These are phyloP conservation scores for Ostrea edulis DNA, from an alignment of 1,140 invertebrate genomes.

Conservation along the genomic window DNA sequence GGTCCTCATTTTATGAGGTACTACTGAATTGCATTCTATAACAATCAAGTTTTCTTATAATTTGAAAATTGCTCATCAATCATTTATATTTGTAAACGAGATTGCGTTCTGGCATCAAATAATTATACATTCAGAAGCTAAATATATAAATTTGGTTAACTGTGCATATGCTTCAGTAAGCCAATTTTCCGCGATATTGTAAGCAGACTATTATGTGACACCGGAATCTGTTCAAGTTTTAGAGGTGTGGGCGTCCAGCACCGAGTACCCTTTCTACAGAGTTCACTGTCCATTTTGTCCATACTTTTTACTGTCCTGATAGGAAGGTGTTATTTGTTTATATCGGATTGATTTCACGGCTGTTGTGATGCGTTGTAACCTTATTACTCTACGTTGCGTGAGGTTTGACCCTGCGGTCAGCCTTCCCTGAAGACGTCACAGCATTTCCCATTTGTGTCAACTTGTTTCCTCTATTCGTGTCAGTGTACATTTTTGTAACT, in stretches of 20 bases:
- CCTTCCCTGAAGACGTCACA: neutral
- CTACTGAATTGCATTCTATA: no score
- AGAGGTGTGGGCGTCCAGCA: neutral
- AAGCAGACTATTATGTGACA: neutral
- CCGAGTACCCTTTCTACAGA: neutral
- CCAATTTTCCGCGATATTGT: neutral
- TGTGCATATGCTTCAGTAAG: neutral
- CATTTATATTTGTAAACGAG: no score
- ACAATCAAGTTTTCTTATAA: no score
- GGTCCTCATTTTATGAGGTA: no score
- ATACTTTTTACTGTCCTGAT: neutral
- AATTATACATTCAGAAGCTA: no score
- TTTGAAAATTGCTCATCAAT: no score
- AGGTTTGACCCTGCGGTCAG: conserved; percentile 18
- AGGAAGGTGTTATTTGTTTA: conserved; percentile 17
- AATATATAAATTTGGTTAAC: no score
- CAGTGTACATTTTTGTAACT: conserved; percentile 4
- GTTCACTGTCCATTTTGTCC: neutral
- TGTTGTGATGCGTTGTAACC: neutral
- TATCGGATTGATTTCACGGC: conserved; percentile 7
- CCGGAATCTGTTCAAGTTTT: neutral
- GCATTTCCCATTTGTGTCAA: conserved; percentile 18
- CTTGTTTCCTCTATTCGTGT: conserved; percentile 7
- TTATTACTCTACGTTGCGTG: conserved; percentile 28
- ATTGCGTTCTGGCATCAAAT: no score